Percentiles rank a stretch among this genome's conserved stretches.
Conservation (phyloP, 2,888 invertebrate genomes). For the Drosophila putrida region DNA sequence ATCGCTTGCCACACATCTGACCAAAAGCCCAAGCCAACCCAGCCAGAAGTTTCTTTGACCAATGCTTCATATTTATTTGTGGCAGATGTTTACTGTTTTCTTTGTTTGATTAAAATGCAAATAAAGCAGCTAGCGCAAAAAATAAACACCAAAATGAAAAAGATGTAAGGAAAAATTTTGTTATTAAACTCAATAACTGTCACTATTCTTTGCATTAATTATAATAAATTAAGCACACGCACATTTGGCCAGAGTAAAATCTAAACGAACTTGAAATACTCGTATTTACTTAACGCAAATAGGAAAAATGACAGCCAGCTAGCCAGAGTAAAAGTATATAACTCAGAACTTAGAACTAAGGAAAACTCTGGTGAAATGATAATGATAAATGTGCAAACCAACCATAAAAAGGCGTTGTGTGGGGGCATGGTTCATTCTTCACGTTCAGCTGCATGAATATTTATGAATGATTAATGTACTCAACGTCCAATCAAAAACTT, state of each 20-base stretch:
- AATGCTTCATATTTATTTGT: conserved; percentile 30
- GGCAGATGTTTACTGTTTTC: conserved; percentile 46
- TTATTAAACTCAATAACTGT: conserved; percentile 74
- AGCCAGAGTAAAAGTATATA: conserved; percentile 10
- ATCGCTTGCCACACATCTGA: conserved; percentile 44
- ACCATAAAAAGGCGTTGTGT: conserved; percentile 13
- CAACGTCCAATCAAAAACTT: conserved; percentile 24
- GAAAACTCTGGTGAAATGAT: conserved; percentile 63
- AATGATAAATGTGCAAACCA: conserved; percentile 70
- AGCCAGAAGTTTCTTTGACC: conserved; percentile 30
- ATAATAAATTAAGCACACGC: conserved; percentile 68
- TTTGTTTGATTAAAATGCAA: conserved; percentile 66
- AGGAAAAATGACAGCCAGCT: conserved; percentile 44
- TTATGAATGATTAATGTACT: conserved; percentile 74
- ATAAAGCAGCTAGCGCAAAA: conserved; percentile 21
- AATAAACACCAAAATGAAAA: conserved; percentile 8
- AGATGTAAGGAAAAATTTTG: conserved; percentile 44
- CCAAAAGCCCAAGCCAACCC: conserved; percentile 32
- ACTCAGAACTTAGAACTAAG: conserved; percentile 22
- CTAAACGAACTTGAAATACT: conserved; percentile 22
- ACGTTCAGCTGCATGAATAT: conserved; percentile 61
- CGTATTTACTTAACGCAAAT: conserved; percentile 56
- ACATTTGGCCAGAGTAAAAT: conserved; percentile 31
- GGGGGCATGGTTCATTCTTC: conserved; percentile 23
- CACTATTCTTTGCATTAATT: conserved; percentile 69